These are phyloP conservation scores for Huso huso DNA, from an alignment of 2,797 vertebrate species.

Conservation along the genomic window DNA sequence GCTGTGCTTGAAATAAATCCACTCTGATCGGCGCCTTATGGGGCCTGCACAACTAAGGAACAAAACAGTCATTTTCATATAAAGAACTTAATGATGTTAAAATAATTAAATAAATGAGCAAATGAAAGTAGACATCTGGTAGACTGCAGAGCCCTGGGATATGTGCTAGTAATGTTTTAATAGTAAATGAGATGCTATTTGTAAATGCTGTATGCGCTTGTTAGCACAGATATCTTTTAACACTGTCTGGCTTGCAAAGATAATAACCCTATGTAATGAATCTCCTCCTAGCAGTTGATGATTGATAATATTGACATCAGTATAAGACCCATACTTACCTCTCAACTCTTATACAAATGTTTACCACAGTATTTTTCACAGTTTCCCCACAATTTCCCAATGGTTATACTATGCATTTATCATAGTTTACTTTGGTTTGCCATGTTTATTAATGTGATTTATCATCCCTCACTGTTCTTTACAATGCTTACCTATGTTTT, in stretches of 20 bases:
- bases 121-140: constrained; percentile 14
- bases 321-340: too few species aligned
- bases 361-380: too few species aligned
- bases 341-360: too few species aligned
- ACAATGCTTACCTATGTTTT: too few species aligned
- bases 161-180: constrained; percentile 7
- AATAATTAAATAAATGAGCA: constrained; percentile 18
- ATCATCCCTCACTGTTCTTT: too few species aligned
- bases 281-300: too few species aligned
- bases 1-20: constrained; percentile 18
- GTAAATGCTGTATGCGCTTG: background rate
- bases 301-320: too few species aligned
- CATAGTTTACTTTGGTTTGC: too few species aligned
- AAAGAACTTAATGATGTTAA: constrained; percentile 19
- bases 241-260: constrained; percentile 1
- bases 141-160: background rate
- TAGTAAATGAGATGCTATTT: constrained; percentile 11
- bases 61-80: constrained; percentile 12
- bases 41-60: background rate
- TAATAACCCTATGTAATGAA: background rate
- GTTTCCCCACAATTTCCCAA: too few species aligned
- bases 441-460: too few species aligned
- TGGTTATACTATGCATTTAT: too few species aligned
- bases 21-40: constrained; percentile 9
- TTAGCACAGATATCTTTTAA: constrained; percentile 5